These are phyloP conservation scores for Pteruthius melanotis DNA, from an alignment of 2,113 vertebrate genomes.

Conservation along the genomic window DNA sequence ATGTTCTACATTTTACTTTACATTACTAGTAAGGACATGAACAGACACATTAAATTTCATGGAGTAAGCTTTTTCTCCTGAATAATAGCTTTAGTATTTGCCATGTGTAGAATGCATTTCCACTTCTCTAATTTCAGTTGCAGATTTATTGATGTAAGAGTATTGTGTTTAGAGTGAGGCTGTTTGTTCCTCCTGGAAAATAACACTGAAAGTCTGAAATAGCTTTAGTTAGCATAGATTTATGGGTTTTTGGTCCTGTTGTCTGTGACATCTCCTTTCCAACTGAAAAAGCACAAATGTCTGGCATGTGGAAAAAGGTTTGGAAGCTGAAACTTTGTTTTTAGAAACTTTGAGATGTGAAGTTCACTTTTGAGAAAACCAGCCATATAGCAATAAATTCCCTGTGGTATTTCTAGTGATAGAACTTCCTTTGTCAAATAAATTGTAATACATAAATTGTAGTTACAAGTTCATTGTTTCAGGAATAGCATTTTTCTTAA, in stretches of 20 bases:
- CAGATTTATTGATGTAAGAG: conserved; percentile 1
- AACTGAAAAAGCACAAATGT: neutral
- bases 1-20: neutral
- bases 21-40: neutral
- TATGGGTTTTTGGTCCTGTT: neutral
- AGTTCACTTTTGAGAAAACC: neutral
- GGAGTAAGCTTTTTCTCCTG: neutral
- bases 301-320: neutral
- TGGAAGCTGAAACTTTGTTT: neutral
- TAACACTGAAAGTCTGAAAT: neutral
- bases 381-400: neutral
- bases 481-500: neutral
- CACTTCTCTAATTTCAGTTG: conserved; percentile 9
- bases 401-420: neutral
- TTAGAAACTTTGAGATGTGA: neutral
- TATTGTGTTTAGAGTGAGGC: neutral
- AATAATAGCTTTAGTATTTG: neutral
- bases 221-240: neutral
- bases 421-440: neutral
- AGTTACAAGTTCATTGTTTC: neutral
- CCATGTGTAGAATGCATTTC: conserved; percentile 29
- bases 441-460: neutral
- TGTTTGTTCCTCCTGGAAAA: neutral
- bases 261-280: neutral
- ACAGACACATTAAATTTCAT: neutral